Base-by-base conservation (phyloP, 2,888 invertebrate genomes). In the Stramonita haemastoma region DNA sequence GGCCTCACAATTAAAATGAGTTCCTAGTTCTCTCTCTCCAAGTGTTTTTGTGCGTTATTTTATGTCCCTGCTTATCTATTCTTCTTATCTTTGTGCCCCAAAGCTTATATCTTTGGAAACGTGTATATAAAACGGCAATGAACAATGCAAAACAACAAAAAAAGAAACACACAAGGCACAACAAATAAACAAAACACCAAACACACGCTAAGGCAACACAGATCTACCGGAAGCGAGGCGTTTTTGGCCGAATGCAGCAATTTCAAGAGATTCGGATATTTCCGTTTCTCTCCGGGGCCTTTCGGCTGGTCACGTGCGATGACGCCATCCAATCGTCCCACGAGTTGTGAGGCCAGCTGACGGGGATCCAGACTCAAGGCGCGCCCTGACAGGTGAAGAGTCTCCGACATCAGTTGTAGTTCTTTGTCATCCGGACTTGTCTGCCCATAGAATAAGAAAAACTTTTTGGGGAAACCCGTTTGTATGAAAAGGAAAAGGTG, bases 281-380 rank as follows among this genome's bases (percentile, higher is more conserved):
- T 94, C 34, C 93, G 93, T 1, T 95, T 95, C 90, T 96, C 95
- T 0, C 93, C 93, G 1, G 95, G 93, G 0, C 95, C 92, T 22
- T 93, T 92, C 13, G 95, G 95, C 6, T 94, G 89, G 87, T 95
- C 95, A 83, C 93, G 91, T 57, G 94, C 92, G 86, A 96, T 94
- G 86, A 96, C 94, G 34, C 94, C 93, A 57, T 95, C 94, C 29
- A 96, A 93, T 81, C 96, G 95, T 13, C 96, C 96, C 84, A 96
- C 97, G 91, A 97, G 96, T 91, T 98, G 97, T 5, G 98, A 97
- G 93, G 97, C 98, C 94, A 98, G 97, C 96, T 98, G 98, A 94
- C 97, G 97, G 66, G 98, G 98, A 95, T 98, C 98, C 93, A 98
- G 98, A 94, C 97, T 97, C 89, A 98, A 96, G 29, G 98, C 97